These are phyloP conservation scores for Peromyscus polionotus DNA, from an alignment of 2,113 vertebrate species.

Conservation along the genomic window DNA sequence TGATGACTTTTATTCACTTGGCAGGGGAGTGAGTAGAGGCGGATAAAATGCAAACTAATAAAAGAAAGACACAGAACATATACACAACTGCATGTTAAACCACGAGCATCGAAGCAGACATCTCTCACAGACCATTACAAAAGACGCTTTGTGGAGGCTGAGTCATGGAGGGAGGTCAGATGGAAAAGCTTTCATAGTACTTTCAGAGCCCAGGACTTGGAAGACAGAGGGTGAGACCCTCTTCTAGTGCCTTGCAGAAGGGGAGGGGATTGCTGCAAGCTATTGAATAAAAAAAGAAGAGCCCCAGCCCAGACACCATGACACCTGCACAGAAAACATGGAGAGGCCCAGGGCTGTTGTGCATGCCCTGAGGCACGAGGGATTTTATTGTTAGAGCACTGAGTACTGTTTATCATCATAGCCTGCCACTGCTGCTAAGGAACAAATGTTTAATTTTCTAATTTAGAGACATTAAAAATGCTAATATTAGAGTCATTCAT, in stretches of 20 bases:
- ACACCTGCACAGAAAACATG: fast-evolving
- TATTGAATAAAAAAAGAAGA: neutral
- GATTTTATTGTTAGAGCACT: neutral
- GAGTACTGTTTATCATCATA: constrained; percentile 3
- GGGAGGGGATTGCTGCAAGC: neutral
- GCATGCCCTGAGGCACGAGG: fast-evolving
- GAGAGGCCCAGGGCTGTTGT: fast-evolving
- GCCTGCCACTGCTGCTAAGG: neutral
- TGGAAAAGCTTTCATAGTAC: neutral
- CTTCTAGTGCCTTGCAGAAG: neutral
- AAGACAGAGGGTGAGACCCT: neutral
- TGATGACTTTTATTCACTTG: neutral
- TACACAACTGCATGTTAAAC: neutral
- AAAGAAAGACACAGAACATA: neutral
- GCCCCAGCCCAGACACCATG: neutral
- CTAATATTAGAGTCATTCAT: constrained; percentile 19
- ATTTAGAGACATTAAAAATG: constrained; percentile 39
- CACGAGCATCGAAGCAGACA: neutral
- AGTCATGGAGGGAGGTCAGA: neutral
- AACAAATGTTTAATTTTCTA: constrained; percentile 56
- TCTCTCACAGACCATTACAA: neutral
- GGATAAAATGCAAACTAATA: neutral
- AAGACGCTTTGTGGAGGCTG: neutral
- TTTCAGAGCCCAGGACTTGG: neutral
- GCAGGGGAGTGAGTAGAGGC: neutral